Base-by-base conservation (phyloP, 2,113 vertebrate species). In the Oostethus manadensis region DNA sequence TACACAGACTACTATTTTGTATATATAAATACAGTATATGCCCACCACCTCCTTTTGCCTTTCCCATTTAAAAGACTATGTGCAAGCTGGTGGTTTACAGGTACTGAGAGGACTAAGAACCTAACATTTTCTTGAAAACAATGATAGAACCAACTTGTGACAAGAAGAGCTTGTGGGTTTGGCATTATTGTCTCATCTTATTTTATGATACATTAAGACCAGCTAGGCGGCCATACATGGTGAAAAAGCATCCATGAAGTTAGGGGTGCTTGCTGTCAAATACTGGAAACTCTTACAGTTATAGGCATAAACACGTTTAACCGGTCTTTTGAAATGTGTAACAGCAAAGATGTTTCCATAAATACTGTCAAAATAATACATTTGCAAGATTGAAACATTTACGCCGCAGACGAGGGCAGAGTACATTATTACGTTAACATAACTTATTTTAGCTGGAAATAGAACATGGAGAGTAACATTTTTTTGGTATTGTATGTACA, bases 1-100 rank as follows among this genome's bases (percentile, higher is more conserved):
- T 62, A 61, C 60, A 26, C 10, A 50, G 23, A 29, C 5, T 53
- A 58, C 17, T 57, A 70, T 68, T 45, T 38, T 54, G 61, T 67
- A 64, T 23, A 22, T 68, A 51, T n/a, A n/a, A n/a, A n/a, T n/a
- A n/a, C n/a, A n/a, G n/a, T n/a, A n/a, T 71, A 33, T 33, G 33
- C 50, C 54, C 66, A 64, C 43, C 18, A 17, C 43, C 53, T 33
- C 65, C 40, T 66, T 51, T n/a, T 48, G 18, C 44, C 2, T 53
- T 60, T 23, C 42, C 62, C n/a, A 18, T 26, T 26, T 7, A 48
- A 48, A 54, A 71, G 26, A 62, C 58, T 64, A 54, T 62, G 48
- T 74, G 44, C 17, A 65, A 58, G 20, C 51, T 51, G 35, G 53
- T 26, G 56, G 53, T 46, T 61, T 58, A 59, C 51, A 56, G 15